phyloP scores from a whole-genome alignment of 1,140 invertebrate species.

The Oryctes rhinoceros region DNA sequence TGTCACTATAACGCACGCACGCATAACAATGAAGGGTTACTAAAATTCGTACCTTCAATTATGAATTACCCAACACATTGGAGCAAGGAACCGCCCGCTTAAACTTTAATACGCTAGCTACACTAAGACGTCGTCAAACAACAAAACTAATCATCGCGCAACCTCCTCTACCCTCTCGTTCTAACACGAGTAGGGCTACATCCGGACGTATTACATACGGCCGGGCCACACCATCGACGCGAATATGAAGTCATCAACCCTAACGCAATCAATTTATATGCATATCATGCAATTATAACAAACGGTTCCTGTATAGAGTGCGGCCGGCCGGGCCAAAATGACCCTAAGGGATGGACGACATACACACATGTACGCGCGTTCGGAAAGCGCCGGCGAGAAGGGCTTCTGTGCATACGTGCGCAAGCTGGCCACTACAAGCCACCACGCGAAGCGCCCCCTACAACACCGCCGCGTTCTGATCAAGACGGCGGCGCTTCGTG shows the following conservation, averaged over 20 bases:
- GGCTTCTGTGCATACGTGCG: not conserved
- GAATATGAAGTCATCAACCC: conserved; percentile 57
- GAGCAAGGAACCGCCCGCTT: no score
- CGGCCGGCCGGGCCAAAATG: not conserved
- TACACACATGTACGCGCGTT: not conserved
- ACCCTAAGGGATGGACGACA: not conserved
- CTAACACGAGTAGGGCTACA: no score
- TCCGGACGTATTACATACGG: no score
- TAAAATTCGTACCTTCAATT: no score
- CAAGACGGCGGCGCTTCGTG: conserved; percentile 3
- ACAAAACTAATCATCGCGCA: not conserved
- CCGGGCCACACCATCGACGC: not conserved
- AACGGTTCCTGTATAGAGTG: not conserved
- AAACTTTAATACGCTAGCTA: no score
- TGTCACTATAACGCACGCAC: no score
- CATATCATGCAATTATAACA: conserved; percentile 59
- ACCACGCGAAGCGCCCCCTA: not conserved
- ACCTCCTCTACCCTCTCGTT: not conserved
- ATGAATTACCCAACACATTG: no score
- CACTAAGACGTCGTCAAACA: not conserved
- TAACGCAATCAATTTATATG: conserved; percentile 60
- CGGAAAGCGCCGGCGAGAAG: not conserved
- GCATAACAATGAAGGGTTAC: no score
- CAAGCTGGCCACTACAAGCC: not conserved
- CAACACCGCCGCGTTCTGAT: not conserved